Evolutionary conservation across 2,888 invertebrate genomes (phyloP), one percentile per base, ranked within the genome.

Genomic region (Pocota personata): DNA sequence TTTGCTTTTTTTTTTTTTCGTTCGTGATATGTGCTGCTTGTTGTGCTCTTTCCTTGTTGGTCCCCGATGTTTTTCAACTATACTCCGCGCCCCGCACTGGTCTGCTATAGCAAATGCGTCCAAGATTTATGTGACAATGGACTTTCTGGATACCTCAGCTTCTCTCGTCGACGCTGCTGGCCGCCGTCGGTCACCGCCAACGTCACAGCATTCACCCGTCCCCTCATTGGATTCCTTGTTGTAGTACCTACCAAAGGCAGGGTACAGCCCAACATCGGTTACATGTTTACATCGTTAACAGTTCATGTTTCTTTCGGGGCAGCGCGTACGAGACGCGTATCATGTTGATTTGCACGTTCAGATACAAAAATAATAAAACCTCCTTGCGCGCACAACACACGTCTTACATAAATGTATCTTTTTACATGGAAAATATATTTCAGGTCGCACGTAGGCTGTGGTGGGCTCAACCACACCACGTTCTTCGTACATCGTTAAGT

Each of bases 211-310:
- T 16, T 19, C 12, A 5, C 4, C 32, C 35, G 12, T 35, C 46
- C 43, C 30, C 60, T 46, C 69, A 60, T 40, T 30, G 30, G 48
- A 58, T 69, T 60, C 58, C 64, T 50, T 35, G 55, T 43, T 50
- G 32, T 19, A 67, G 52, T 52, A 52, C 32, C 43, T 58, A 67
- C 35, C 58, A 37, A 32, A 67, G 76, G 32, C 76, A 37, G 66
- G 69, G 71, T 69, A 77, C 69, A 64, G 43, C 72, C 73, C 82
- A 82, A 72, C 86, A 75, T 72, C 69, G 72, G 82, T 77, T 73
- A 82, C 82, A 82, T 87, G 87, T 87, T 87, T 82, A 87, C 87
- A 87, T 87, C 87, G 82, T 87, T 82, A 87, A 82, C 87, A 87
- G 87, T 87, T 82, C 87, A 87, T 87, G 87, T 87, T 87, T 87